Conservation (phyloP, 1,140 invertebrate genomes). For the Orius insidiosus region DNA sequence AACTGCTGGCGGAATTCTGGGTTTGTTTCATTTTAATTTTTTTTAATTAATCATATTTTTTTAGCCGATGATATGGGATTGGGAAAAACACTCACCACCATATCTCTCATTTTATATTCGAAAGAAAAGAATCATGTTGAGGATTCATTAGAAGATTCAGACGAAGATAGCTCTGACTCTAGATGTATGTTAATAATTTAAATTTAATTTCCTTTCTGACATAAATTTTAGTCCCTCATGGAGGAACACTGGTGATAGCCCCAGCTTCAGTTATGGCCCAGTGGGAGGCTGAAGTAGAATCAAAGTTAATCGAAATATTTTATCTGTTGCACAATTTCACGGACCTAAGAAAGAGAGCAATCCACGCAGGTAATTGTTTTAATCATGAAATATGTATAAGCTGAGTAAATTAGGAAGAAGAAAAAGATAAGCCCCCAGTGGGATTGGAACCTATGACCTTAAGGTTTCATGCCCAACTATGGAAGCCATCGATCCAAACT, state of each 20-base stretch:
- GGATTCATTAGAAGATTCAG: background rate
- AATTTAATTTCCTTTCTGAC: conserved; percentile 6
- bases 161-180: background rate
- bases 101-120: conserved; percentile 48
- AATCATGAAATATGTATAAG: too few relatives aligned
- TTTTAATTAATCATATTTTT: conserved; percentile 21
- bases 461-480: too few relatives aligned
- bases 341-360: conserved; percentile 52
- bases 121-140: conserved; percentile 23
- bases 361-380: conserved; percentile 31
- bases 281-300: conserved; percentile 68
- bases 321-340: conserved; percentile 60
- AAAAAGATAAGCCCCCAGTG: too few relatives aligned
- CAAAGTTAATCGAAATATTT: conserved; percentile 38
- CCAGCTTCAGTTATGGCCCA: conserved; percentile 70
- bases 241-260: conserved; percentile 72
- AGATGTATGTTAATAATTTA: conserved; percentile 3
- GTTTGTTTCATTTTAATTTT: conserved; percentile 22
- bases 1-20: conserved; percentile 61
- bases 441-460: too few relatives aligned
- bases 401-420: too few relatives aligned
- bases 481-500: too few relatives aligned
- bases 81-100: conserved; percentile 86
- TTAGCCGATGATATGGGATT: conserved; percentile 89
- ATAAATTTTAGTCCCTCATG: conserved; percentile 24